Conservation (phyloP, 1,140 invertebrate species). For the Zaprionus capensis region DNA sequence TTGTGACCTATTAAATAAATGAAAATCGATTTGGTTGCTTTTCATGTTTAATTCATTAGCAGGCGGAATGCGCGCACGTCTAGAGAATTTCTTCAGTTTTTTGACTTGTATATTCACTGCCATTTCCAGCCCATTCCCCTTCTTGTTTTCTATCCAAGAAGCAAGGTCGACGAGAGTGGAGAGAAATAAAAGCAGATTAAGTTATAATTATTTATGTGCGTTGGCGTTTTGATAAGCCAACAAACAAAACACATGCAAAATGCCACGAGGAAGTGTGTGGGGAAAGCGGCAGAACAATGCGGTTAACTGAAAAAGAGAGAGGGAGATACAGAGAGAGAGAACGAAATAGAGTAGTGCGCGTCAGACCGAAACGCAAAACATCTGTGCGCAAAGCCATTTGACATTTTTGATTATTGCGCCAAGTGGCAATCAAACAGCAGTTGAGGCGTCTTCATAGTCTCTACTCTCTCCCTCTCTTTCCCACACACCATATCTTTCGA, state of each 20-base stretch:
- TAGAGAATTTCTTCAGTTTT: slow-evolving; percentile 15
- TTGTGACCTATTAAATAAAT: slow-evolving; percentile 48
- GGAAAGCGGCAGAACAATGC: not conserved
- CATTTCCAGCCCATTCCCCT: slow-evolving; percentile 7
- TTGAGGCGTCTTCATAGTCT: not conserved
- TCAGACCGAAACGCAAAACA: slow-evolving; percentile 22
- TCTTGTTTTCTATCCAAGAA: not conserved
- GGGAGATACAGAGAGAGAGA: too few species aligned
- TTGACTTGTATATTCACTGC: not conserved
- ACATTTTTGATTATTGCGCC: slow-evolving; percentile 25
- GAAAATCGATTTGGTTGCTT: slow-evolving; percentile 47
- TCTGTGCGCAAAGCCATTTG: slow-evolving; percentile 21
- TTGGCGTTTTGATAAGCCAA: slow-evolving; percentile 26
- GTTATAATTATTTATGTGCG: slow-evolving; percentile 16
- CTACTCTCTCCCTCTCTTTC: too few species aligned
- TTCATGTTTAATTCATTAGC: slow-evolving; percentile 52
- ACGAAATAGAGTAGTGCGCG: not conserved
- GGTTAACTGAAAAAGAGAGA: not conserved
- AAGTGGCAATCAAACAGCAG: slow-evolving; percentile 15
- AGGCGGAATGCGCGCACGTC: slow-evolving; percentile 11
- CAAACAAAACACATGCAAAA: slow-evolving; percentile 29
- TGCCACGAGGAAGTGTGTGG: not conserved
- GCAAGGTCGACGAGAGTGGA: slow-evolving; percentile 28
- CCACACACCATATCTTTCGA: not conserved
- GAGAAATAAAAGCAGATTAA: slow-evolving; percentile 43